Evolutionary conservation across 2,888 invertebrate species (phyloP).

Genomic region (Melitaea athalia): DNA sequence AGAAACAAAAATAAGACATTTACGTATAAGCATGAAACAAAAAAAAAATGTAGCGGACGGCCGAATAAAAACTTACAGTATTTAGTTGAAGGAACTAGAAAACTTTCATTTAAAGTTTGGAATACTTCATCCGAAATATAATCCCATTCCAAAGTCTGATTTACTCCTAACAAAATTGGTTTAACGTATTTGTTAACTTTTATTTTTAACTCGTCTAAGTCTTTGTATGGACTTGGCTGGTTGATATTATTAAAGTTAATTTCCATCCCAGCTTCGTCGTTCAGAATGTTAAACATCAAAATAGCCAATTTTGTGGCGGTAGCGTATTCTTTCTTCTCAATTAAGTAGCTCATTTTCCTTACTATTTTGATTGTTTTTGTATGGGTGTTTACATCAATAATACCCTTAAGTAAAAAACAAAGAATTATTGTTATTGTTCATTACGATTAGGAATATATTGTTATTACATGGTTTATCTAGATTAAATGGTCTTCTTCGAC

Average conservation of each 20-base stretch:
- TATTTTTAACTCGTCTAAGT: constrained; percentile 49
- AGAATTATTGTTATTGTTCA: constrained; percentile 1
- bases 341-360: constrained; percentile 51
- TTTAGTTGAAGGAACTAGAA: constrained; percentile 62
- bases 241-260: constrained; percentile 71
- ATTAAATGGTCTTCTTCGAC: too few species aligned
- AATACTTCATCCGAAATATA: constrained; percentile 59
- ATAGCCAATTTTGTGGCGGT: constrained; percentile 52
- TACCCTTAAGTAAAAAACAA: constrained; percentile 52
- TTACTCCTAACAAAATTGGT: constrained; percentile 60
- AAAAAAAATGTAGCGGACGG: too few species aligned
- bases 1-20: too few species aligned
- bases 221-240: constrained; percentile 55
- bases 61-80: constrained; percentile 60
- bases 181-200: constrained; percentile 67
- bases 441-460: neutral
- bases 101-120: constrained; percentile 54
- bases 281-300: constrained; percentile 52
- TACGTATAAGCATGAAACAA: too few species aligned
- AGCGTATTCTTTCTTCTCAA: constrained; percentile 54
- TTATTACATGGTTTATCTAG: too few species aligned
- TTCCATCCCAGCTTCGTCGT: constrained; percentile 49
- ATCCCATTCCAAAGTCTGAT: constrained; percentile 61
- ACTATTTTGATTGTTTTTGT: constrained; percentile 50
- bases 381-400: constrained; percentile 62